phyloP scores from a whole-genome alignment of 2,113 vertebrate genomes.

The Cyprinodon brontotheroides region DNA sequence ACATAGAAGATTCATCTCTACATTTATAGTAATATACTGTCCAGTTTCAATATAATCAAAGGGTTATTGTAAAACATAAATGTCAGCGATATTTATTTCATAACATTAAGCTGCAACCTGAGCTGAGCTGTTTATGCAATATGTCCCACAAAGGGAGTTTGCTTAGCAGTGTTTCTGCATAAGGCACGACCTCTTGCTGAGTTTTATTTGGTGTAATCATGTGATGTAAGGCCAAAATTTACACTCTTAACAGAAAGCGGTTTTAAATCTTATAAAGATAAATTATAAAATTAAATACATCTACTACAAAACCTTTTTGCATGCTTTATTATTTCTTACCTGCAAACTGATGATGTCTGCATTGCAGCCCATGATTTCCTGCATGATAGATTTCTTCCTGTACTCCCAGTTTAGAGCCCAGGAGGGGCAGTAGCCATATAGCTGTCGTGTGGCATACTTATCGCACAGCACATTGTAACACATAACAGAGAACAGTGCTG shows the following conservation, averaged over 20 bases:
- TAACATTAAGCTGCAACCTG: not conserved
- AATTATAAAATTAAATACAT: too few relatives aligned
- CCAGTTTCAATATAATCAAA: not conserved
- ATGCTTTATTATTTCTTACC: conserved; percentile 74
- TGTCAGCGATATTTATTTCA: not conserved
- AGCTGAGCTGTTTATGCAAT: not conserved
- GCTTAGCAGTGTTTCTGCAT: not conserved
- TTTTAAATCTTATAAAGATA: too few relatives aligned
- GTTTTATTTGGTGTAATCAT: not conserved
- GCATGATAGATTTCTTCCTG: conserved; percentile 98
- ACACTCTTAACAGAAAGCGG: not conserved
- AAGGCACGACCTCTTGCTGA: not conserved
- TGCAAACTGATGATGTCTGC: conserved; percentile 98
- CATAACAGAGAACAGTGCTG: conserved; percentile 98
- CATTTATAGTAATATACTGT: not conserved
- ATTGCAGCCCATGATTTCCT: conserved; percentile 94
- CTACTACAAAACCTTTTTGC: not conserved
- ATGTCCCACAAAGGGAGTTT: not conserved
- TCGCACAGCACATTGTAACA: conserved; percentile 99
- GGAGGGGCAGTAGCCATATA: conserved; percentile 96
- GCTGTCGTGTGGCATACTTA: conserved; percentile 96
- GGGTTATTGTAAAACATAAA: not conserved
- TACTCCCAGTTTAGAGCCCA: conserved; percentile 99
- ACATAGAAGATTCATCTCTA: not conserved
- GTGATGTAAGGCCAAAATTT: not conserved